Evolutionary conservation across 2,888 invertebrate genomes (phyloP), one percentile per base, ranked within the genome.

Genomic region (Antheraea assamensis): DNA sequence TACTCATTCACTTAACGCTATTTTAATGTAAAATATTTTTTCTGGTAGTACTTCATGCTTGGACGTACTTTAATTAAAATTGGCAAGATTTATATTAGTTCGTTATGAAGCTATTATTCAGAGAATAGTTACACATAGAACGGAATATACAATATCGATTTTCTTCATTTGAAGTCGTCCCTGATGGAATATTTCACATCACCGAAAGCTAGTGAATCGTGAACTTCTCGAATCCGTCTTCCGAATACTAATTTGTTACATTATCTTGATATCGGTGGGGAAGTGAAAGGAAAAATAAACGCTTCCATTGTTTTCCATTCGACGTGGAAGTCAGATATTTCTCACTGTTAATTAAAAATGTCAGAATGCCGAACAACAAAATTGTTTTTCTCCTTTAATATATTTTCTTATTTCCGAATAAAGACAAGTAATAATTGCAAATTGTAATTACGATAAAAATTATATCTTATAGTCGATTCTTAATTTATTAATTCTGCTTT

Each of bases 191-290:
- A 79, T 79, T 81, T 79, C 74, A 72, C 74, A 72, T 79, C 76
- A 78, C 75, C 78, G 76, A 79, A 80, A 82, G 77, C 79, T 78
- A 75, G 75, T 74, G 76, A 78, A 81, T 78, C 76, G 75, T 72
- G 74, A 80, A 82, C 79, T 81, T 80, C 78, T 78, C 78, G 78
- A 78, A 82, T 75, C 83, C 84, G 79, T 77, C 75, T 74, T 73
- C 75, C 71, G 88, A 88, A 89, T 88, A 89, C 87, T 85, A 85
- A 89, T 88, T 81, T 76, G 72, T 77, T 78, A 81, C 81, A 86
- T 83, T 83, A 83, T 82, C 78, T 79, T 58, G 42, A 42, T 58
- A 47, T 35, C 73, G 78, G 77, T 81, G 77, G 76, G 79, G 75
- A 80, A 79, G 78, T 81, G 81, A 81, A 79, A 81, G 81, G 80